Base-by-base conservation (phyloP, 2,888 invertebrate species). In the Arenicola marina region DNA sequence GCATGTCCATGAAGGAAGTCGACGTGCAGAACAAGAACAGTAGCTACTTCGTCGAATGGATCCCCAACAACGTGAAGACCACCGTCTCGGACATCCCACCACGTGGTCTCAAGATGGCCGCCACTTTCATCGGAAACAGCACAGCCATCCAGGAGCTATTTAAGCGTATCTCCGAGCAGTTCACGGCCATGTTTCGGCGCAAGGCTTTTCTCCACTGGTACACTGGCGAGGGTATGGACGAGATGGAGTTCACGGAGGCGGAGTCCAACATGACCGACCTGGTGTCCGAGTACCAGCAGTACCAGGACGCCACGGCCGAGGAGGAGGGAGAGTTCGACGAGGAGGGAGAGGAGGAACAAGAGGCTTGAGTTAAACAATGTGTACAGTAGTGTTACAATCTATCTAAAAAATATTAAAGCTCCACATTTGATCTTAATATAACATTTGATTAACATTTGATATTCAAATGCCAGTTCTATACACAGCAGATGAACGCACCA, bases 171-270 rank as follows among this genome's bases (percentile, higher is more conserved):
- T 78, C 79, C 1, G 82, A 82, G 68, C 81, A 82, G 73, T 82
- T 82, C 73, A 75, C 75, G 66, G 92, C 92, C 76, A 94, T 96
- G 95, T 95, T 95, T 88, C 89, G 94, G 73, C 90, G 95, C 76
- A 95, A 94, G 85, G 95, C 95, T 82, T 95, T 95, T 90, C 88
- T 95, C 84, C 95, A 95, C 87, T 95, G 95, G 95, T 96, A 95
- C 87, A 95, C 94, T 28, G 95, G 95, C 61, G 95, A 96, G 85
- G 95, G 95, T 66, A 95, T 95, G 95, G 95, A 95, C 85, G 94
- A 95, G 86, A 91, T 94, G 92, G 95, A 96, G 86, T 95, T 95
- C 86, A 93, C 92, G 61, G 95, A 96, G 81, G 95, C 96, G 1
- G 95, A 96, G 85, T 92, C 92, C 78, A 95, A 95, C 87, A 93